These are phyloP conservation scores for Ctenomys sociabilis DNA, from an alignment of 2,113 vertebrate genomes.

Conservation along the genomic window DNA sequence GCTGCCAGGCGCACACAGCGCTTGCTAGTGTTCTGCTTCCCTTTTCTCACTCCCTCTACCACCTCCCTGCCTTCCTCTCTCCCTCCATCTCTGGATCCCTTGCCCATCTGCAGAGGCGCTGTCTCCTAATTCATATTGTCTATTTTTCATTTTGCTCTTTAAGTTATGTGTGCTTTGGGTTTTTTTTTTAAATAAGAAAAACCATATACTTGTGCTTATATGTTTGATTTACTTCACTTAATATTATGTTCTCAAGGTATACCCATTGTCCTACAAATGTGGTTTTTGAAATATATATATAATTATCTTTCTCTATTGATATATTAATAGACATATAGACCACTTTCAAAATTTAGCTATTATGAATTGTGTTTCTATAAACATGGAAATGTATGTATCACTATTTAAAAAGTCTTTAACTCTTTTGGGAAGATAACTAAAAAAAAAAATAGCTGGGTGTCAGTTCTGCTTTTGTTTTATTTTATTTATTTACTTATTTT, in stretches of 20 bases:
- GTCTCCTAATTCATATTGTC: not conserved
- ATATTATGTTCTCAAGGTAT: not conserved
- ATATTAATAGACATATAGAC: not conserved
- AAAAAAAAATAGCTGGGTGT: not conserved
- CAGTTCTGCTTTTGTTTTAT: not conserved
- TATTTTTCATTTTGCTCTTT: not conserved
- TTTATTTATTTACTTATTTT: no score
- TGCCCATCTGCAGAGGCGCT: not conserved
- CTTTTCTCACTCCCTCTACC: not conserved
- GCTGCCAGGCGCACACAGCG: not conserved
- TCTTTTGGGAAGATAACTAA: not conserved
- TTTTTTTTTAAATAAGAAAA: not conserved
- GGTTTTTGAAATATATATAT: no score
- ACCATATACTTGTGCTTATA: not conserved
- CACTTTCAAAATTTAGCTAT: not conserved
- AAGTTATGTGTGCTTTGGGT: not conserved
- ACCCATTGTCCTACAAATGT: not conserved
- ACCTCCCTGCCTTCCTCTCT: not conserved
- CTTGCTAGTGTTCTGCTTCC: not conserved
- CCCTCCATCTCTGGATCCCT: no score
- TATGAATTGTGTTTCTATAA: not conserved
- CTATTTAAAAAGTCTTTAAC: not conserved
- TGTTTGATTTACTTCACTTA: not conserved
- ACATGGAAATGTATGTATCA: not conserved
- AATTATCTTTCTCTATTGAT: not conserved